These are phyloP conservation scores for Diaprepes abbreviatus DNA, from an alignment of 2,888 invertebrate genomes.

Conservation along the genomic window DNA sequence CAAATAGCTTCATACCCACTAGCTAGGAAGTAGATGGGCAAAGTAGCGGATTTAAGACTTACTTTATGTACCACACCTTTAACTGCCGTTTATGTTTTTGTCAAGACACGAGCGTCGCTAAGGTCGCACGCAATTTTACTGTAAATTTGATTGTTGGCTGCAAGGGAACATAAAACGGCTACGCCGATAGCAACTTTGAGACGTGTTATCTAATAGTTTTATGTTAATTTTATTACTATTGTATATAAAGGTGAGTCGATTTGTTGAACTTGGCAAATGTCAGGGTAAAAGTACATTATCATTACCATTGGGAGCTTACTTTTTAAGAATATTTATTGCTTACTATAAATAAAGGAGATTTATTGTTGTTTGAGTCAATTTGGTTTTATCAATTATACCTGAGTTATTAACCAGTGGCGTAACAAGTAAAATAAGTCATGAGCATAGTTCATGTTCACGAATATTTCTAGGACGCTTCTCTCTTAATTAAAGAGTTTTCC, in stretches of 20 bases:
- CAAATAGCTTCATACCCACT: constrained; percentile 12
- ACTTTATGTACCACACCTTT: constrained; percentile 20
- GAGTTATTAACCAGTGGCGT: no score
- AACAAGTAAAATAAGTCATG: no score
- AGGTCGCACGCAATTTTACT: constrained; percentile 27
- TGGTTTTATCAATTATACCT: background rate
- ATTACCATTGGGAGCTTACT: background rate
- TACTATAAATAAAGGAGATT: background rate
- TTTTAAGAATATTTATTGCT: background rate
- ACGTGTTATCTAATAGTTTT: constrained; percentile 27
- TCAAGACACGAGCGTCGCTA: constrained; percentile 6
- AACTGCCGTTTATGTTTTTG: constrained; percentile 17
- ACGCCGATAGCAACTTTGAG: constrained; percentile 12
- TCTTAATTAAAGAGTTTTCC: no score
- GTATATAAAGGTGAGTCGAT: constrained; percentile 20
- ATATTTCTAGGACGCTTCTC: no score
- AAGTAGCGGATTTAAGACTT: constrained; percentile 18
- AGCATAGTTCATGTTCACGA: no score
- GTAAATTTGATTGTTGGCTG: constrained; percentile 32
- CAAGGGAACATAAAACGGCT: constrained; percentile 24
- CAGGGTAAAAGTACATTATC: background rate
- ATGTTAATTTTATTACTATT: constrained; percentile 24
- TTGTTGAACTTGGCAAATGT: constrained; percentile 13
- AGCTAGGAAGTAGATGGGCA: constrained; percentile 23
- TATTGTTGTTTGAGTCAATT: background rate